phyloP scores from a whole-genome alignment of 2,113 vertebrate species.

The Delphinapterus leucas region DNA sequence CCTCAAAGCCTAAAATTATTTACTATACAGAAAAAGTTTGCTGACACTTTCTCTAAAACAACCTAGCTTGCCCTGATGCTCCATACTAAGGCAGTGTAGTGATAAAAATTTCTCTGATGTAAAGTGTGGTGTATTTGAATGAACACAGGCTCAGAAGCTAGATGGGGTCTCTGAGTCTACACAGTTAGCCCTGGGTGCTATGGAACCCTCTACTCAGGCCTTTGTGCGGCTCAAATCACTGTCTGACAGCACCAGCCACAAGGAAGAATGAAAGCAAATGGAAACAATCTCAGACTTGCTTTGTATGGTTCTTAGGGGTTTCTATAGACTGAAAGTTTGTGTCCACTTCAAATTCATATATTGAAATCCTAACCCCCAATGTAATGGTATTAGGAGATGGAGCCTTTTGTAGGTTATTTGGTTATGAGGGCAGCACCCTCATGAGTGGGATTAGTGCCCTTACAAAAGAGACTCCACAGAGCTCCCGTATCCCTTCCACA shows the following conservation, averaged over 20 bases:
- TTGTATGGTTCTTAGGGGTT: neutral
- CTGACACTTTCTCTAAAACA: neutral
- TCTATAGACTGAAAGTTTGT: neutral
- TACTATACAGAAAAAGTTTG: neutral
- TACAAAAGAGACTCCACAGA: neutral
- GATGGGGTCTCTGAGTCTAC: neutral
- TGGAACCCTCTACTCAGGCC: neutral
- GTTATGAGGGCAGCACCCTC: neutral
- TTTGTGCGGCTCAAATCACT: neutral
- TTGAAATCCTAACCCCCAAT: neutral
- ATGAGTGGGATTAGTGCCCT: neutral
- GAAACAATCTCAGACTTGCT: neutral
- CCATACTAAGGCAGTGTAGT: neutral
- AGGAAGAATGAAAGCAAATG: neutral
- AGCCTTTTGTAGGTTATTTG: neutral
- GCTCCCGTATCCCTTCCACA: neutral
- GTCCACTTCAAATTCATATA: neutral
- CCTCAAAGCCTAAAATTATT: neutral
- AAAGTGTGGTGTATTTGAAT: neutral
- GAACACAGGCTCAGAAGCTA: neutral
- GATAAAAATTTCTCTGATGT: neutral
- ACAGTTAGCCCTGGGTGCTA: neutral
- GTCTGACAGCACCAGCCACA: neutral
- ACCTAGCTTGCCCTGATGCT: neutral
- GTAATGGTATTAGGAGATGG: neutral